Percentiles rank a stretch among this genome's conserved stretches.
phyloP scores from a whole-genome alignment of 2,113 vertebrate genomes.

The Coreoperca whiteheadi region DNA sequence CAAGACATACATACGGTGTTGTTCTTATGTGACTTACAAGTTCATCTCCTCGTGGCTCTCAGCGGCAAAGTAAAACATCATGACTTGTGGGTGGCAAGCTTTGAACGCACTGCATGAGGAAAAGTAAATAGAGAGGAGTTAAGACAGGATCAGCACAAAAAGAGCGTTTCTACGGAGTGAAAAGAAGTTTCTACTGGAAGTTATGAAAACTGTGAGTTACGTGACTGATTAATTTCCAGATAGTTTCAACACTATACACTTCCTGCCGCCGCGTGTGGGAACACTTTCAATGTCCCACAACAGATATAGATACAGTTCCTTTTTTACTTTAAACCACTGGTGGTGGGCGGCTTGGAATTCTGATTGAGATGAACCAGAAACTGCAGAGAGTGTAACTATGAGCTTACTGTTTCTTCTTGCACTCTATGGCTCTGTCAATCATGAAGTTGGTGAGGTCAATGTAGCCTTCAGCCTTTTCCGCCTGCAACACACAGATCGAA shows the following conservation, averaged over 20 bases:
- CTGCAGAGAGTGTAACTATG: not conserved
- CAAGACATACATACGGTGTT: not conserved
- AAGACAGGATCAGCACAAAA: not conserved
- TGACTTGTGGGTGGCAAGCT: conserved; percentile 94
- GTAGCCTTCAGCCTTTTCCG: conserved; percentile 97
- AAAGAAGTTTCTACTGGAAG: not conserved
- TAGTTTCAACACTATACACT: not conserved
- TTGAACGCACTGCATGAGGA: conserved; percentile 90
- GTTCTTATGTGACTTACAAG: conserved; percentile 84
- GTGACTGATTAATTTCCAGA: not conserved
- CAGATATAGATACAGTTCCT: not conserved
- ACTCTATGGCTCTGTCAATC: conserved; percentile 92
- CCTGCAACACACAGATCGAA: conserved; percentile 82
- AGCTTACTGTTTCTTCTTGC: conserved; percentile 98
- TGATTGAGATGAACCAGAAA: not conserved
- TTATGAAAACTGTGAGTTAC: not conserved
- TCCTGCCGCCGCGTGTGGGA: not conserved
- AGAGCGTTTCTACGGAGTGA: not conserved
- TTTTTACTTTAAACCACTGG: not conserved
- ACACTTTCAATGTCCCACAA: not conserved
- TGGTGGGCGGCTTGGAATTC: not conserved
- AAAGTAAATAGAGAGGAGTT: not conserved
- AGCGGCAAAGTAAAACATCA: conserved; percentile 97
- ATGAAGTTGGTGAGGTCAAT: conserved; percentile 94
- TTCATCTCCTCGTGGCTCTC: conserved; percentile 95